Base-by-base conservation (phyloP, 1,140 invertebrate species). In the Prorops nasuta region DNA sequence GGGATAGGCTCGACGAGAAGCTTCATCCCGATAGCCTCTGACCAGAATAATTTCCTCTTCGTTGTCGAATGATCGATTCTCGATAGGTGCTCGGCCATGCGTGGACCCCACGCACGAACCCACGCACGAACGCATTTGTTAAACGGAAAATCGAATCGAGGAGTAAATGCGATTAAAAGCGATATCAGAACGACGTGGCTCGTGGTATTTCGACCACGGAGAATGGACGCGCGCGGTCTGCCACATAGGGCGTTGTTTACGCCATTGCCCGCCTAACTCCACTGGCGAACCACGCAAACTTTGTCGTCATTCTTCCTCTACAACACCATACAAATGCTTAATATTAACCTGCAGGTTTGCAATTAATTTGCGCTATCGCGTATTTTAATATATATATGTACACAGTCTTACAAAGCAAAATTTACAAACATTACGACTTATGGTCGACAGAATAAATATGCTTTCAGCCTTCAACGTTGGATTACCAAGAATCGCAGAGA, bases 351-450 rank as follows among this genome's bases (percentile, higher is more conserved):
- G 36, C 46, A 34, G 37, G 37, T 53, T 15, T 44, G 31, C 51
- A 54, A 55, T 61, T 58, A 59, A 64, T 61, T 69, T 69, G 63
- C 64, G 63, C 63, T 67, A 62, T 62, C n/a, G n/a, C n/a, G n/a
- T n/a, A n/a, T n/a, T n/a, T n/a, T n/a, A n/a, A n/a, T n/a, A n/a
- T 66, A 68, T 73, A 70, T 66, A 69, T 76, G 58, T 72, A 77
- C 71, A 76, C 71, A 73, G 70, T 75, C 67, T 76, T 75, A 73
- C 70, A 65, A 77, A 74, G 70, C 68, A 74, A 76, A 74, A 74
- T 77, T 74, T 76, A 76, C 70, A 76, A 77, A 74, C 67, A 68
- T 72, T 65, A 74, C 63, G 66, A 72, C 63, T 60, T 60, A 65
- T 47, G 56, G 63, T 68, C 67, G 68, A 71, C 71, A 60, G 70